Conservation (phyloP, 2,113 vertebrate species). For the Chloebia gouldiae region DNA sequence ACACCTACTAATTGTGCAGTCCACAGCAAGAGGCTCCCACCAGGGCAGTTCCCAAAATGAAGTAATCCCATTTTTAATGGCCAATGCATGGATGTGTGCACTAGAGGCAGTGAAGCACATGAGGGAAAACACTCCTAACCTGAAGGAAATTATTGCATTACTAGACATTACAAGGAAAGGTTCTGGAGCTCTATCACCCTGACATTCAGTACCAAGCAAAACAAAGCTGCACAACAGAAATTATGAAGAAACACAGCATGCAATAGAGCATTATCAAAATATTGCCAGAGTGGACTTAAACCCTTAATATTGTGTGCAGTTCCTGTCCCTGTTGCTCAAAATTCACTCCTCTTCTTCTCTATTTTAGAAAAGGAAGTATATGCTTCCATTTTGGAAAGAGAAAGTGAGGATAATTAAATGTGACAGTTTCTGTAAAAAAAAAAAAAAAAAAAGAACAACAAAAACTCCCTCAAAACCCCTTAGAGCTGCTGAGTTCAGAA, state of each 20-base stretch:
- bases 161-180: neutral
- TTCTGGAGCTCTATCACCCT: neutral
- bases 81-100: fast-evolving
- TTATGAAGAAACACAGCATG: neutral
- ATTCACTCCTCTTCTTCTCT: neutral
- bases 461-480: neutral
- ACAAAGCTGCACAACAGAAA: neutral
- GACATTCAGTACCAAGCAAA: neutral
- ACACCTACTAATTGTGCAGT: too few species aligned
- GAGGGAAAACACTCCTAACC: neutral
- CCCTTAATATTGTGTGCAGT: neutral
- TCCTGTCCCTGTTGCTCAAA: neutral
- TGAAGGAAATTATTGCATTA: neutral
- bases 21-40: fast-evolving
- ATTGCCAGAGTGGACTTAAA: neutral
- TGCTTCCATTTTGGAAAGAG: neutral
- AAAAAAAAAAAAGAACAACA: too few species aligned
- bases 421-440: neutral
- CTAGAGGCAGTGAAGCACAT: fast-evolving
- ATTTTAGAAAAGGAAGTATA: neutral
- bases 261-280: neutral
- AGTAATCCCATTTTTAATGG: neutral
- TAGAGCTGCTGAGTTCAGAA: neutral
- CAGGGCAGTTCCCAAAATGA: neutral
- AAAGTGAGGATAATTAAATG: neutral